phyloP scores from a whole-genome alignment of 2,888 invertebrate genomes.

The Leptopilina drosophilae region DNA sequence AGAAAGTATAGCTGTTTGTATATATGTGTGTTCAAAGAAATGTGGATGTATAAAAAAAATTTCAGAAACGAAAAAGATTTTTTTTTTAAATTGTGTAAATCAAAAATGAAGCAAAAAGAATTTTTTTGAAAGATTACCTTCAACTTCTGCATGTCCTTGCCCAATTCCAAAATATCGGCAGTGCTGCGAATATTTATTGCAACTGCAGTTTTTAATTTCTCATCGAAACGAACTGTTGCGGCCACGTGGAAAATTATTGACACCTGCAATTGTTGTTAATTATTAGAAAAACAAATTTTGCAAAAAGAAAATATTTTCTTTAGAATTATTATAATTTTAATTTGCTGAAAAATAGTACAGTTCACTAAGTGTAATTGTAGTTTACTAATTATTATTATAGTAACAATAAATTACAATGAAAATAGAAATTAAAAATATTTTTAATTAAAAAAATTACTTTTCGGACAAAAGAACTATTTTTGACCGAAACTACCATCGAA shows the following conservation, averaged over 20 bases:
- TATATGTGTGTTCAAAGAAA: slow-evolving; percentile 19
- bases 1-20: not conserved
- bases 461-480: too few relatives aligned
- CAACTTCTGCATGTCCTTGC: slow-evolving; percentile 82
- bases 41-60: not conserved
- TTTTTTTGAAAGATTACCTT: slow-evolving; percentile 77
- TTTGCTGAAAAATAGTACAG: too few relatives aligned
- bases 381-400: too few relatives aligned
- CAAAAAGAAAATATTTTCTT: too few relatives aligned
- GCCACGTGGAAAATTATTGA: slow-evolving; percentile 85
- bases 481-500: too few relatives aligned
- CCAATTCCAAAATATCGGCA: slow-evolving; percentile 81
- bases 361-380: too few relatives aligned
- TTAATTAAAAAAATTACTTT: too few relatives aligned
- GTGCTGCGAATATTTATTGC: slow-evolving; percentile 85
- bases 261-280: slow-evolving; percentile 57
- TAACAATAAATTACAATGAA: too few relatives aligned
- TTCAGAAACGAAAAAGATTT: not conserved
- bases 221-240: slow-evolving; percentile 87
- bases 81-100: not conserved
- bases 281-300: not conserved
- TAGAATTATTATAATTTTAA: too few relatives aligned
- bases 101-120: not conserved
- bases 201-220: slow-evolving; percentile 82
- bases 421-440: too few relatives aligned